A percentile compares a stretch with the other conserved stretches of the same genome.
These are phyloP conservation scores for Glyptemys insculpta DNA, from an alignment of 2,797 vertebrate genomes.

Conservation along the genomic window DNA sequence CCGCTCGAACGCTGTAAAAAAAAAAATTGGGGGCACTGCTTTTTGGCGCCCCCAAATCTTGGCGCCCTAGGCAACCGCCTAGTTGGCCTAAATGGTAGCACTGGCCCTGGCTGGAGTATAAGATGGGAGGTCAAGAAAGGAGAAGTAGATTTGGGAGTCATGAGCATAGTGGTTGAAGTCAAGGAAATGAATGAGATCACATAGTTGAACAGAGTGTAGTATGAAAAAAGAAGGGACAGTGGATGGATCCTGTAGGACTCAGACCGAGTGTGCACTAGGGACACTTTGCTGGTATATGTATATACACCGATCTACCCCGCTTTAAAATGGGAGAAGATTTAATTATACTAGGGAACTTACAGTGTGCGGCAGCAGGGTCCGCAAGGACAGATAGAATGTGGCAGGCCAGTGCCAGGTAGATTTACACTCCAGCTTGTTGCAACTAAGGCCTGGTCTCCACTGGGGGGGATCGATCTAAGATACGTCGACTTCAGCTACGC, in stretches of 20 bases:
- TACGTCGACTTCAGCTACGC: too few species aligned
- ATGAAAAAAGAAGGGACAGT: neutral
- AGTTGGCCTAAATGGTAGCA: too few species aligned
- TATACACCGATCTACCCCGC: neutral
- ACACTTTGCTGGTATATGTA: neutral
- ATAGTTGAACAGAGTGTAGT: neutral
- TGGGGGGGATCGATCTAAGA: too few species aligned
- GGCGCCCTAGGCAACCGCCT: too few species aligned
- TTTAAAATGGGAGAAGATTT: too few species aligned
- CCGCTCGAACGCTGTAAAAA: too few species aligned
- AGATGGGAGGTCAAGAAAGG: neutral
- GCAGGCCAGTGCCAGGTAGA: too few species aligned
- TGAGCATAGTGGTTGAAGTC: neutral
- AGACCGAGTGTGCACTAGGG: neutral
- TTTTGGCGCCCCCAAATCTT: too few species aligned
- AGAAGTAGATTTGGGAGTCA: neutral
- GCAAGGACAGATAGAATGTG: neutral
- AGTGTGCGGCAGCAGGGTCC: too few species aligned
- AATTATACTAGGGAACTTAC: too few species aligned
- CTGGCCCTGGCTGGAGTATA: neutral
- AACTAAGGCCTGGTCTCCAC: neutral
- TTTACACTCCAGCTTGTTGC: neutral
- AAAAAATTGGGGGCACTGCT: too few species aligned
- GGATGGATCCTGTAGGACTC: neutral
- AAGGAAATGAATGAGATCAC: neutral